Percentiles rank a stretch among this genome's conserved stretches.
These are phyloP conservation scores for Rhagoletis pomonella DNA, from an alignment of 1,140 invertebrate species.

Conservation along the genomic window DNA sequence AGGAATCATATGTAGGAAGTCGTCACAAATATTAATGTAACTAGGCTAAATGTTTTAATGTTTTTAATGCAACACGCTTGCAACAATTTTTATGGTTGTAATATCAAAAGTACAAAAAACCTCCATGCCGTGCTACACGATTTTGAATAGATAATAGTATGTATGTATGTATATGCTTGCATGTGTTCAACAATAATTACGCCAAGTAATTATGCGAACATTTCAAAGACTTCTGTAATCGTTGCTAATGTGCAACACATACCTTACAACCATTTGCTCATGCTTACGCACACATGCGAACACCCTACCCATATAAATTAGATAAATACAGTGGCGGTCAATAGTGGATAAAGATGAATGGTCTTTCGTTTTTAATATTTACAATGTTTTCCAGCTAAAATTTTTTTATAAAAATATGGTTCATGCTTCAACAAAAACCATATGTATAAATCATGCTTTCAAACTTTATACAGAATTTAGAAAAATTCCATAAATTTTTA, in stretches of 20 bases:
- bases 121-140: neutral
- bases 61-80: neutral
- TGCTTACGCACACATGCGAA: neutral
- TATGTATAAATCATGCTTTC: too few relatives aligned
- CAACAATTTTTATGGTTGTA: conserved; percentile 25
- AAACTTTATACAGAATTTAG: too few relatives aligned
- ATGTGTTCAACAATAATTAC: neutral
- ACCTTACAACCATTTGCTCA: neutral
- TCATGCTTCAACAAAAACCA: too few relatives aligned
- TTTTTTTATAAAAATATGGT: too few relatives aligned
- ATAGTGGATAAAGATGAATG: too few relatives aligned
- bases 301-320: neutral
- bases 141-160: neutral
- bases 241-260: conserved; percentile 12
- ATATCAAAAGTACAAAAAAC: neutral
- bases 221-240: conserved; percentile 42
- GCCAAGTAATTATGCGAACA: conserved; percentile 32
- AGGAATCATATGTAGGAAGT: conserved; percentile 15
- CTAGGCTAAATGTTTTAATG: conserved; percentile 17
- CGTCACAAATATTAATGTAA: conserved; percentile 7
- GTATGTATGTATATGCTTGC: neutral
- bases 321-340: too few relatives aligned
- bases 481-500: too few relatives aligned
- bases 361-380: too few relatives aligned
- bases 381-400: too few relatives aligned